phyloP scores from a whole-genome alignment of 2,797 vertebrate genomes.

The Monodelphis domestica region DNA sequence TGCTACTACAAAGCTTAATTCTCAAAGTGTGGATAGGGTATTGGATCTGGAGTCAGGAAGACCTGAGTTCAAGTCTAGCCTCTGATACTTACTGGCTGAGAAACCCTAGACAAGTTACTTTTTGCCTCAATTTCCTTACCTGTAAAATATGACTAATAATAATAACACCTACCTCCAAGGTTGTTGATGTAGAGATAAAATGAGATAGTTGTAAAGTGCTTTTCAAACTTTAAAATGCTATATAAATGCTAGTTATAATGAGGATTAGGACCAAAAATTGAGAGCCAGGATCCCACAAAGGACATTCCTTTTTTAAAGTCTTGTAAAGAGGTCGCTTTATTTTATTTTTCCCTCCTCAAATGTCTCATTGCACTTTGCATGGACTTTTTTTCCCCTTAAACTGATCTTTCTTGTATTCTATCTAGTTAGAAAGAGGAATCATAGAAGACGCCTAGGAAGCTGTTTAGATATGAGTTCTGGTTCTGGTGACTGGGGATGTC shows the following conservation, averaged over 20 bases:
- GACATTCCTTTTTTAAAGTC: not conserved
- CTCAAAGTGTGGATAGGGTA: too few relatives aligned
- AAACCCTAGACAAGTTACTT: not conserved
- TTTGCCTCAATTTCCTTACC: not conserved
- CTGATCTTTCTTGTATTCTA: not conserved
- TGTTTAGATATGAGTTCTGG: not conserved
- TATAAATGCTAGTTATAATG: not conserved
- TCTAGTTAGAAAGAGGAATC: not conserved
- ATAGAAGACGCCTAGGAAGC: not conserved
- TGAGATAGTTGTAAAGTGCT: not conserved
- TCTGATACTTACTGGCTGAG: not conserved
- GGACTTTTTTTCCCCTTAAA: not conserved
- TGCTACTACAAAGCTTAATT: not conserved
- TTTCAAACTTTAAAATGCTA: not conserved
- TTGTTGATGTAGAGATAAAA: not conserved
- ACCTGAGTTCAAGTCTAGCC: not conserved
- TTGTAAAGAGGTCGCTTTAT: not conserved
- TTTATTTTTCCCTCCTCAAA: not conserved
- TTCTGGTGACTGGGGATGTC: not conserved
- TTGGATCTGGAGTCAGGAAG: not conserved
- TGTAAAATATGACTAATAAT: not conserved
- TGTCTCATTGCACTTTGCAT: not conserved
- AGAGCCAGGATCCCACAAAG: not conserved
- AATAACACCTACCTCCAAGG: not conserved
- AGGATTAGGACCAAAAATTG: not conserved